phyloP scores from a whole-genome alignment of 2,888 invertebrate genomes.

The Drosophila stalkeri region DNA sequence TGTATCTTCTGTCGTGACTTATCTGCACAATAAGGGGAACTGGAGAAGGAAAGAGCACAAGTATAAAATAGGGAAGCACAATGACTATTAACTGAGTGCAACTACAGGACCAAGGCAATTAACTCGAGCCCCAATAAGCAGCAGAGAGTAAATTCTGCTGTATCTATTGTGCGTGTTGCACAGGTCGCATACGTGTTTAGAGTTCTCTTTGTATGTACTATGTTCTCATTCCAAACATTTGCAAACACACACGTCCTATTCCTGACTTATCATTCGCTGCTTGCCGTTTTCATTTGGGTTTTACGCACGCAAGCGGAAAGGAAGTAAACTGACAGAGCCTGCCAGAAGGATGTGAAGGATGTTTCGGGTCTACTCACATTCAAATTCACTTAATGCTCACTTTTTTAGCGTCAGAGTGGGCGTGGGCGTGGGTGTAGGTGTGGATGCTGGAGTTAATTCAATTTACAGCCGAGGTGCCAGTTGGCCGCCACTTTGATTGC shows the following conservation, averaged over 20 bases:
- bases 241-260: neutral
- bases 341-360: conserved; percentile 40
- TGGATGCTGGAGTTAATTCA: conserved; percentile 60
- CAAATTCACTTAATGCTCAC: conserved; percentile 38
- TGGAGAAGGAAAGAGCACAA: conserved; percentile 36
- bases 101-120: conserved; percentile 63
- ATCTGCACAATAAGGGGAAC: conserved; percentile 42
- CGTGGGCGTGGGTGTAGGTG: neutral
- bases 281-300: conserved; percentile 36
- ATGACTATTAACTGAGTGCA: conserved; percentile 63
- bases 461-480: conserved; percentile 62
- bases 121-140: conserved; percentile 45
- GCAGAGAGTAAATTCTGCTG: conserved; percentile 2
- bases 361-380: conserved; percentile 20
- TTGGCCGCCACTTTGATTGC: conserved; percentile 57
- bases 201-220: conserved; percentile 23
- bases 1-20: conserved; percentile 56
- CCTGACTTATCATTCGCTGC: conserved; percentile 32
- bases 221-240: conserved; percentile 45
- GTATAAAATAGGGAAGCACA: conserved; percentile 24
- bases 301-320: conserved; percentile 66
- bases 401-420: neutral
- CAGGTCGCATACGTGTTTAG: conserved; percentile 67
- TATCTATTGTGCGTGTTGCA: conserved; percentile 54
- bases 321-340: conserved; percentile 33